Evolutionary conservation across 2,888 invertebrate species (phyloP).

Genomic region (Hypsopygia costalis): DNA sequence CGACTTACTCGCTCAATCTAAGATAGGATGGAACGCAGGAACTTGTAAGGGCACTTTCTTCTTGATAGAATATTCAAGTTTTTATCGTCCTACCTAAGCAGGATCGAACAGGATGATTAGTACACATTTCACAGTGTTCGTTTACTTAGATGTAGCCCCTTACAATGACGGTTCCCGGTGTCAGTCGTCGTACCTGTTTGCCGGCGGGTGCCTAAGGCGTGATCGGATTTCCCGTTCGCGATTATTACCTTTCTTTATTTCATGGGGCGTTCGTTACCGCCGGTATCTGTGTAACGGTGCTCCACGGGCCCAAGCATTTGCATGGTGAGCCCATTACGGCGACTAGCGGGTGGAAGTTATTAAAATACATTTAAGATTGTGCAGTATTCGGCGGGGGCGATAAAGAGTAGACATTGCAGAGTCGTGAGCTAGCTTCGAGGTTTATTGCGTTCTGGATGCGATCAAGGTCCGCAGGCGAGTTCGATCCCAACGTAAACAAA

Average conservation of each 20-base stretch:
- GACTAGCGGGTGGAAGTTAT: constrained; percentile 68
- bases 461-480: constrained; percentile 50
- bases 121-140: constrained; percentile 28
- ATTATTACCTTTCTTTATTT: constrained; percentile 74
- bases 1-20: constrained; percentile 52
- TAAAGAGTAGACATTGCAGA: constrained; percentile 68
- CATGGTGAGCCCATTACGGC: constrained; percentile 70
- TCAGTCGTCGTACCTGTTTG: constrained; percentile 34
- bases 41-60: constrained; percentile 66
- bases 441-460: constrained; percentile 71
- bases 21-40: constrained; percentile 50
- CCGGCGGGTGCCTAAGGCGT: constrained; percentile 46
- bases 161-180: constrained; percentile 35
- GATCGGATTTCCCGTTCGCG: constrained; percentile 68
- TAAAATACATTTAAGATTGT: constrained; percentile 74
- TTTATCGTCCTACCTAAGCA: constrained; percentile 39
- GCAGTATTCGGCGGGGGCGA: constrained; percentile 60
- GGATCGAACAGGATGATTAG: constrained; percentile 29
- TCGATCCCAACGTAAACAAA: constrained; percentile 60
- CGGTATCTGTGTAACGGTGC: constrained; percentile 68
- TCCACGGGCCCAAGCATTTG: constrained; percentile 60
- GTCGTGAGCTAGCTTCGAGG: constrained; percentile 70
- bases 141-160: constrained; percentile 40
- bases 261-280: constrained; percentile 58
- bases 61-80: constrained; percentile 44